These are phyloP conservation scores for Colletes gigas DNA, from an alignment of 1,140 invertebrate species.

Conservation along the genomic window DNA sequence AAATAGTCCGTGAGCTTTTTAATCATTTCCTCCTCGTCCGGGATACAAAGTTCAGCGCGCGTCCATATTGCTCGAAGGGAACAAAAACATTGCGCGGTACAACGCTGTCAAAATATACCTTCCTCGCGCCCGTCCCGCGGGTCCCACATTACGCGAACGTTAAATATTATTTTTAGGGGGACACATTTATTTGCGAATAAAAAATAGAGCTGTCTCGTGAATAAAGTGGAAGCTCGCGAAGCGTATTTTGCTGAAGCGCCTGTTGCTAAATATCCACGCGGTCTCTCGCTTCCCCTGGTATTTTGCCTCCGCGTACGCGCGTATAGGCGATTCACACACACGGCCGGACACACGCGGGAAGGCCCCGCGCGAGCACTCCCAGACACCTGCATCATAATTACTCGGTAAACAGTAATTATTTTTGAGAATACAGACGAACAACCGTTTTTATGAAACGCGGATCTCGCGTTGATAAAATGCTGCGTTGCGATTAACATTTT, in stretches of 20 bases:
- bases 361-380: not conserved
- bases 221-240: conserved; percentile 67
- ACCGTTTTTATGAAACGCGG: conserved; percentile 29
- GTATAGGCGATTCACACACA: not conserved
- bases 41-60: conserved; percentile 59
- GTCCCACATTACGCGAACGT: conserved; percentile 68
- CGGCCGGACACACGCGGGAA: not conserved
- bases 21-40: conserved; percentile 63
- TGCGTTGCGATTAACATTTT: conserved; percentile 49
- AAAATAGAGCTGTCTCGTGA: conserved; percentile 70
- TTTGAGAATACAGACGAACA: conserved; percentile 53
- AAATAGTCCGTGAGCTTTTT: conserved; percentile 68
- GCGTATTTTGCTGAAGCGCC: conserved; percentile 68
- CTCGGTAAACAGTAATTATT: conserved; percentile 68
- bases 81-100: conserved; percentile 68
- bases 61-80: conserved; percentile 63
- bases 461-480: conserved; percentile 38
- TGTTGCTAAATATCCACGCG: conserved; percentile 66
- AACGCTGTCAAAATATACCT: conserved; percentile 67
- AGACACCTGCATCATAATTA: conserved; percentile 50
- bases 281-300: conserved; percentile 28
- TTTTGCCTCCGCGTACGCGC: not conserved
- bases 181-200: conserved; percentile 72
- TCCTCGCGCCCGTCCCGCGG: conserved; percentile 59
- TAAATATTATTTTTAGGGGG: conserved; percentile 72